Evolutionary conservation across 2,113 vertebrate genomes (phyloP), one percentile per base, ranked within the genome.

Genomic region (Tenrec ecaudatus): DNA sequence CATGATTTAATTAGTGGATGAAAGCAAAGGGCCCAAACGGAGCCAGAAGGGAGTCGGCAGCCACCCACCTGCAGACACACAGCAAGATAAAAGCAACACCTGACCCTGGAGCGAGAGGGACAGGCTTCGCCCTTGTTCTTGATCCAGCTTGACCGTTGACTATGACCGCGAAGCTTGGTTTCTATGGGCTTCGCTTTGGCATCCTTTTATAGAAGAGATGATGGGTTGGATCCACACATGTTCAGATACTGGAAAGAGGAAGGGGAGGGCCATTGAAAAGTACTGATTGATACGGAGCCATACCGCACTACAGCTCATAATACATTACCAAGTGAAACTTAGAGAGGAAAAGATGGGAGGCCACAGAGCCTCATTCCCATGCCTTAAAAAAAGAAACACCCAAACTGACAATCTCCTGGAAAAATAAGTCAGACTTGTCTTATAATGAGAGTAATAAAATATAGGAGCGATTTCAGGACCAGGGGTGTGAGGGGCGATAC

Each of bases 1-100:
- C 68, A 77, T 83, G 82, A 90, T 93, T 96, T 91, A 95, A 93
- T 96, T 95, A 96, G 82, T 68, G 80, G 95, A 93, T 96, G 85
- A 95, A 95, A 95, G 94, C 38, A 93, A 84, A 82, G 68, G 68
- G 82, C 27, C 85, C 20, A 69, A 88, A 87, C 6, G 11, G 82
- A 96, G 92, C 91, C 91, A 84, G 69, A 91, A 85, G 53, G 92
- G 90, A 88, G 86, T 58, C 93, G 40, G 69, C 27, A 53, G 36
- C 81, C 93, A 89, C 83, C 83, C 95, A 93, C 89, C 81, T 94
- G 80, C 82, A 87, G 77, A 77, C n/a, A 31, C 38, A 77, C 75
- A 84, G 0, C 31, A 14, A 87, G 93, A 95, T 82, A 68, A 95
- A 91, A 81, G 92, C 60, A 77, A 58, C 36, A 90, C 77, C 80